Conservation (phyloP, 2,797 vertebrate species). For the Cyprinella venusta region DNA sequence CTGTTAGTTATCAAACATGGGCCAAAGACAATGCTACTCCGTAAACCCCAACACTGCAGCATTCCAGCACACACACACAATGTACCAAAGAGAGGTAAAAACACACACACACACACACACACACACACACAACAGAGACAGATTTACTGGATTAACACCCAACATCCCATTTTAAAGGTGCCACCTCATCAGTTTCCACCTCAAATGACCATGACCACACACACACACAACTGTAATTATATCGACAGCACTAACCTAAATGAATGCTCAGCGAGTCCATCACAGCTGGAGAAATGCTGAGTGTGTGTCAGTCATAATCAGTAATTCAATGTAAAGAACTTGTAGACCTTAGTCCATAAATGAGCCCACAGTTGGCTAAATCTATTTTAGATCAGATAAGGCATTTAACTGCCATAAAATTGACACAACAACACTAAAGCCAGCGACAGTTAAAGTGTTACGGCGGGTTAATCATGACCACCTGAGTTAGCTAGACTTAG, state of each 20-base stretch:
- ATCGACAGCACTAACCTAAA: constrained; percentile 51
- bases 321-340: constrained; percentile 22
- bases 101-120: constrained; percentile 28
- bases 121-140: constrained; percentile 46
- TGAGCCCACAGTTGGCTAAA: constrained; percentile 12
- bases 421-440: not conserved
- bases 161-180: constrained; percentile 74
- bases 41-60: constrained; percentile 77
- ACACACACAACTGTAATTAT: constrained; percentile 36
- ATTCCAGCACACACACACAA: constrained; percentile 63
- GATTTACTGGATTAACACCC: constrained; percentile 62
- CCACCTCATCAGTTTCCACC: constrained; percentile 76
- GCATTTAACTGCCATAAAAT: not conserved
- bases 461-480: not conserved
- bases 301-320: constrained; percentile 11
- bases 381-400: constrained; percentile 14
- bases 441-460: not conserved
- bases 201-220: constrained; percentile 66
- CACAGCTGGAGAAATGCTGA: constrained; percentile 42
- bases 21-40: constrained; percentile 80
- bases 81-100: constrained; percentile 55
- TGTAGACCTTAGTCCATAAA: not conserved
- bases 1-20: constrained; percentile 73
- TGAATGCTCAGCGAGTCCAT: constrained; percentile 44
- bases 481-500: not conserved